Evolutionary conservation across 2,888 invertebrate species (phyloP), one percentile per base, ranked within the genome.

Genomic region (Cephus runcator): DNA sequence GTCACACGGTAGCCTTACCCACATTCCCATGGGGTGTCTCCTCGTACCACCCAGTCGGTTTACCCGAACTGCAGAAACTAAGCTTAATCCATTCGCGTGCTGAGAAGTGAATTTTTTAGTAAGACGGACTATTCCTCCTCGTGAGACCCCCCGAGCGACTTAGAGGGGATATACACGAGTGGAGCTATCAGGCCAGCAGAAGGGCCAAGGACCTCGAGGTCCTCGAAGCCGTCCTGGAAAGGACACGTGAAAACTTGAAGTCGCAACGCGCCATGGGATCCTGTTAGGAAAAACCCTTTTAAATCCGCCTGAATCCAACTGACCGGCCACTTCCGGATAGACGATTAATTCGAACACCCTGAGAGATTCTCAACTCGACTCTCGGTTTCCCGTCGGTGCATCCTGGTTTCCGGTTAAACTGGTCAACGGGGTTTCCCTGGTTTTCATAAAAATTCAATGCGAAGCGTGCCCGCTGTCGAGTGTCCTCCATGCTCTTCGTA

Each of bases 1-100:
- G 91, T 91, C 91, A 91, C 89, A 88, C 85, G 83, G 83, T 85
- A 90, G 90, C 90, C 89, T 91, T 90, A 90, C 88, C 91, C 88
- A 90, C 88, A 89, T 91, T 88, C 88, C 88, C 89, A 88, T 89
- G 88, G 89, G 90, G 86, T 85, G 85, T 84, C 78, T 82, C 81
- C 81, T 84, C 81, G 84, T 15, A 40, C 12, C 40, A 40, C 40
- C 40, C 40, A 4, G 40, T 40, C 15, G 40, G 40, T 40, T 15
- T 40, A 40, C 40, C 15, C 15, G 15, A 40, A 40, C 40, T 40
- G 15, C 1, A 40, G 15, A 40, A 40, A 40, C 12, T 40, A 40
- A 15, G 15, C 40, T 40, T 40, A 40, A 40, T 40, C 40, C 40
- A 15, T 40, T 40, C 40, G 40, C 15, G 1, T 40, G 40, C 15